These are phyloP conservation scores for Schizaphis graminum DNA, from an alignment of 2,888 invertebrate species.

Conservation along the genomic window DNA sequence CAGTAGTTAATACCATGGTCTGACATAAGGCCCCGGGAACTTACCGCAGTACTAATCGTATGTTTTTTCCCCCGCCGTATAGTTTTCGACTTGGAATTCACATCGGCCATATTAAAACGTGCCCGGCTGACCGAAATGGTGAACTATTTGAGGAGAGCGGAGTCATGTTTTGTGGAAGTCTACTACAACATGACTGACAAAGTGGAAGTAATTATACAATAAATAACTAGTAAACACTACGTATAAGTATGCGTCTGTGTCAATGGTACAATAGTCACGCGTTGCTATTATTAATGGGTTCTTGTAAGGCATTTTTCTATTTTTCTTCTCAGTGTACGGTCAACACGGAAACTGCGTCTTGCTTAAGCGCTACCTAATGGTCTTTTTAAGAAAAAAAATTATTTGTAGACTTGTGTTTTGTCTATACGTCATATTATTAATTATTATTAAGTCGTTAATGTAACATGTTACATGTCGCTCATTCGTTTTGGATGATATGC, in stretches of 20 bases:
- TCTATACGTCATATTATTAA: neutral
- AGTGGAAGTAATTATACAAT: constrained; percentile 32
- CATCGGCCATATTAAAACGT: neutral
- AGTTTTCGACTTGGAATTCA: constrained; percentile 12
- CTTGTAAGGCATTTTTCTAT: neutral
- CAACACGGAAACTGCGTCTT: neutral
- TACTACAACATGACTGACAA: neutral
- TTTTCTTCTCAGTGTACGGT: neutral
- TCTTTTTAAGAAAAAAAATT: no score
- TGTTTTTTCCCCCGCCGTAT: neutral
- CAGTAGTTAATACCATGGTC: neutral
- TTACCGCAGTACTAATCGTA: neutral
- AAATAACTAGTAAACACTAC: neutral
- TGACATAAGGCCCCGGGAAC: neutral
- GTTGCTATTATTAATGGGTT: neutral
- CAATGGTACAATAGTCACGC: neutral
- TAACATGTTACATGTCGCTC: neutral
- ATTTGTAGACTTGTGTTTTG: neutral
- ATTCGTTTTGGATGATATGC: neutral
- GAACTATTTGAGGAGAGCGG: neutral
- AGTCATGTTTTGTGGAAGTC: neutral
- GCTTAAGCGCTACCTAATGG: neutral
- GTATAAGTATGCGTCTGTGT: neutral
- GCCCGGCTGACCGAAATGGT: neutral
- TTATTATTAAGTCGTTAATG: neutral